Percentiles rank a stretch among this genome's conserved stretches.
Evolutionary conservation across 1,140 invertebrate species (phyloP).

Genomic region (Dryas iulia): DNA sequence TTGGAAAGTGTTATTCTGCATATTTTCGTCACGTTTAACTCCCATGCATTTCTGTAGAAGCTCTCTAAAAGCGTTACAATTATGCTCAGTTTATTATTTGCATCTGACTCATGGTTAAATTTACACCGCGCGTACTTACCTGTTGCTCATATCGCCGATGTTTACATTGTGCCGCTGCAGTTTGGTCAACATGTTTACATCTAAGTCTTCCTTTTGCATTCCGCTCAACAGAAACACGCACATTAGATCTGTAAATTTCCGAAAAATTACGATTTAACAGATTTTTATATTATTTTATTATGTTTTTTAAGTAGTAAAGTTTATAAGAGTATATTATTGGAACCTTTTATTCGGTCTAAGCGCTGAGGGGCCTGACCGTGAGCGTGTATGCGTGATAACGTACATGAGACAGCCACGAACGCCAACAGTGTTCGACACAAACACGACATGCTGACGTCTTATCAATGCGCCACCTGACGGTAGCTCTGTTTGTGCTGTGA

Average conservation of each 20-base stretch:
- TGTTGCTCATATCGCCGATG: conserved; percentile 55
- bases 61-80: conserved; percentile 18
- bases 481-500: not conserved
- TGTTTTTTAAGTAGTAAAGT: not conserved
- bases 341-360: conserved; percentile 68
- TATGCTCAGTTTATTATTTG: not conserved
- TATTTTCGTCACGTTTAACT: not conserved
- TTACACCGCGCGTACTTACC: conserved; percentile 40
- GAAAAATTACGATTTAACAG: not conserved
- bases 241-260: conserved; percentile 59
- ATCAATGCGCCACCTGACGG: conserved; percentile 32
- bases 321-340: conserved; percentile 31
- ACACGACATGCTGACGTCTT: conserved; percentile 52
- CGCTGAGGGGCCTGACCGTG: conserved; percentile 46
- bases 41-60: conserved; percentile 28
- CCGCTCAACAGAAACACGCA: conserved; percentile 65
- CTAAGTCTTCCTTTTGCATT: conserved; percentile 65
- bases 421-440: conserved; percentile 52
- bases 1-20: not conserved
- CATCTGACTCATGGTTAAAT: not conserved
- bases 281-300: not conserved
- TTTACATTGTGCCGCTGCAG: conserved; percentile 58
- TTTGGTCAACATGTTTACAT: conserved; percentile 52
- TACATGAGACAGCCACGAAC: conserved; percentile 62
- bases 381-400: conserved; percentile 53